These are phyloP conservation scores for Serinus canaria DNA, from an alignment of 2,113 vertebrate species.

Conservation along the genomic window DNA sequence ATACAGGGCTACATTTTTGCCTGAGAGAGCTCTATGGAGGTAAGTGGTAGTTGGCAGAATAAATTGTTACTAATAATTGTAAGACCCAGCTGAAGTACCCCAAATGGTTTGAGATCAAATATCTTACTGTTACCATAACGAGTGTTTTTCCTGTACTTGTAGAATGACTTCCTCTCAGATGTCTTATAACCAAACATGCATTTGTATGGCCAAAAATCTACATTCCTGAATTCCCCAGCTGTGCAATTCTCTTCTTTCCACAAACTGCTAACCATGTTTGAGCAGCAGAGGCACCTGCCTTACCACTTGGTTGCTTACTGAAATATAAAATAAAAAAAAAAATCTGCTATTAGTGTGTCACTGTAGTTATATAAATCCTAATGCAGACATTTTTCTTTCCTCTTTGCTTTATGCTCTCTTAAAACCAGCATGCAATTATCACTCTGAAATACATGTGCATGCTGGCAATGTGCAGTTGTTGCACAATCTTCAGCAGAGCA, in stretches of 20 bases:
- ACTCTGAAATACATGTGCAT: fast-evolving
- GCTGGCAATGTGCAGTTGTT: background rate
- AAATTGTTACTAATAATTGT: background rate
- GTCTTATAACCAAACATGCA: background rate
- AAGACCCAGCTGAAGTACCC: background rate
- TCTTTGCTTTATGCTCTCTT: background rate
- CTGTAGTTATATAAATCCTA: background rate
- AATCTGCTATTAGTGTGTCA: background rate
- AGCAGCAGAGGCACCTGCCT: background rate
- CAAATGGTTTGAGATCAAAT: background rate
- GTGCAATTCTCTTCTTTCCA: background rate
- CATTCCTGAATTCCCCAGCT: background rate
- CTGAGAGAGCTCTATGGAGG: background rate
- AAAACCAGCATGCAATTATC: background rate
- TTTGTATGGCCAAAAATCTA: background rate
- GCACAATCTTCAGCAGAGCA: background rate
- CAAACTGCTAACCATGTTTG: background rate
- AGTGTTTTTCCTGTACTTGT: background rate
- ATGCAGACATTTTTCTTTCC: background rate
- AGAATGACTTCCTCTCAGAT: background rate
- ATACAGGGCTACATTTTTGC: background rate
- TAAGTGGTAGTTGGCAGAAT: background rate
- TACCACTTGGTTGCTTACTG: background rate
- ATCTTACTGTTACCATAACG: background rate
- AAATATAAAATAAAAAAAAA: background rate